phyloP scores from a whole-genome alignment of 2,113 vertebrate species.

The Toxotes jaculatrix region DNA sequence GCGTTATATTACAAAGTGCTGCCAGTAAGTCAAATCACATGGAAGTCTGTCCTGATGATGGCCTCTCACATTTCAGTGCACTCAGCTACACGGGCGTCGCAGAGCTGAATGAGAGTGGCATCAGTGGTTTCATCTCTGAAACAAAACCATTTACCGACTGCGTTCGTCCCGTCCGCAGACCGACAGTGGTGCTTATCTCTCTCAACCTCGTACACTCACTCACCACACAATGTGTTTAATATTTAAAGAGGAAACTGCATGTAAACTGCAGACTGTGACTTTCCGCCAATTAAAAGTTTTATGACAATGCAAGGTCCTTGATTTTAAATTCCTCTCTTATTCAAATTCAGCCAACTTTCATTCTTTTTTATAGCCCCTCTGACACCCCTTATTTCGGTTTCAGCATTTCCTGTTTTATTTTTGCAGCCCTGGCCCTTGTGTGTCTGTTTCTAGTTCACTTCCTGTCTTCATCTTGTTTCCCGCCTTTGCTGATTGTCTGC shows the following conservation, averaged over 20 bases:
- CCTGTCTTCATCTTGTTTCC: too few species aligned
- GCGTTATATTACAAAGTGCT: slow-evolving; percentile 18
- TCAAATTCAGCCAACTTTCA: too few species aligned
- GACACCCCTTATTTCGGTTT: too few species aligned
- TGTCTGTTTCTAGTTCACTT: too few species aligned
- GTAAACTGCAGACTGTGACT: not conserved
- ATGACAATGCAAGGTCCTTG: too few species aligned
- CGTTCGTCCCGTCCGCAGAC: not conserved
- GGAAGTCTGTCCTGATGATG: not conserved
- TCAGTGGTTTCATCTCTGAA: slow-evolving; percentile 37
- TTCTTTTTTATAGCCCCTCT: too few species aligned
- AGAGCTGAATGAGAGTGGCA: slow-evolving; percentile 25
- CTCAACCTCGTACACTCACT: too few species aligned
- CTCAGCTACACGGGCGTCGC: slow-evolving; percentile 40
- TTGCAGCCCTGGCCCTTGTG: too few species aligned
- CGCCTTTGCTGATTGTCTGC: too few species aligned
- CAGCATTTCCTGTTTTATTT: too few species aligned
- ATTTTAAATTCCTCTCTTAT: too few species aligned
- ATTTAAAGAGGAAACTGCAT: not conserved
- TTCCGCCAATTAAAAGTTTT: not conserved
- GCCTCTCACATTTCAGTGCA: slow-evolving; percentile 51
- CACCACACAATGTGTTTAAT: not conserved
- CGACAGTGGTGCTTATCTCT: not conserved
- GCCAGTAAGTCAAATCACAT: slow-evolving; percentile 37
- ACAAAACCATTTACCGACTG: slow-evolving; percentile 31